A percentile compares a stretch with the other conserved stretches of the same genome.
Conservation (phyloP, 2,888 invertebrate genomes). For the Euclidia mi region DNA sequence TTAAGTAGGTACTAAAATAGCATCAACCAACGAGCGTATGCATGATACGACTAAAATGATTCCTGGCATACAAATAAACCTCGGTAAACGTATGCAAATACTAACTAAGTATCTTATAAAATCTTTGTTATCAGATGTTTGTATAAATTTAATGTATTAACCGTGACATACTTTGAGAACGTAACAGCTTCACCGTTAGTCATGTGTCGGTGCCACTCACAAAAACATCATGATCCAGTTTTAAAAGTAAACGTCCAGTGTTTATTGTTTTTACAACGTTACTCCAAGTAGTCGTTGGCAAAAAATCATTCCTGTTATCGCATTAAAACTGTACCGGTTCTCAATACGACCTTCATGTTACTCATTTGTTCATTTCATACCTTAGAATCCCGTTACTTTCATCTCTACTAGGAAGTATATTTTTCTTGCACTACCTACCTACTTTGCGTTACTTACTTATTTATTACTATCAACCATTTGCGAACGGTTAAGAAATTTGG, state of each 20-base stretch:
- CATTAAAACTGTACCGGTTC: conserved; percentile 66
- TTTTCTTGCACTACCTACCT: conserved; percentile 3
- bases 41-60: conserved; percentile 5
- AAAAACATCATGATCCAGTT: conserved; percentile 67
- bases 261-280: conserved; percentile 74
- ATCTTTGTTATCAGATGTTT: conserved; percentile 47
- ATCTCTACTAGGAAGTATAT: conserved; percentile 25
- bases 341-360: conserved; percentile 70
- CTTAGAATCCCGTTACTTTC: conserved; percentile 58
- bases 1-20: neutral
- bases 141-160: conserved; percentile 44
- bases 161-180: conserved; percentile 48
- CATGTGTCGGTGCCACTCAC: conserved; percentile 36
- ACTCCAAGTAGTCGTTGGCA: conserved; percentile 52
- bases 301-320: conserved; percentile 73
- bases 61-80: neutral
- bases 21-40: neutral
- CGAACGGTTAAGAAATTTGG: neutral
- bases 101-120: conserved; percentile 14
- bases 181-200: conserved; percentile 42
- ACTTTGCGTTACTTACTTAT: conserved; percentile 11
- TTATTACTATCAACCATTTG: conserved; percentile 24
- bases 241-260: conserved; percentile 63
- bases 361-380: conserved; percentile 51
- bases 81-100: conserved; percentile 26